Evolutionary conservation across 2,797 vertebrate species (phyloP), one percentile per base, ranked within the genome.

Genomic region (Pterois miles): DNA sequence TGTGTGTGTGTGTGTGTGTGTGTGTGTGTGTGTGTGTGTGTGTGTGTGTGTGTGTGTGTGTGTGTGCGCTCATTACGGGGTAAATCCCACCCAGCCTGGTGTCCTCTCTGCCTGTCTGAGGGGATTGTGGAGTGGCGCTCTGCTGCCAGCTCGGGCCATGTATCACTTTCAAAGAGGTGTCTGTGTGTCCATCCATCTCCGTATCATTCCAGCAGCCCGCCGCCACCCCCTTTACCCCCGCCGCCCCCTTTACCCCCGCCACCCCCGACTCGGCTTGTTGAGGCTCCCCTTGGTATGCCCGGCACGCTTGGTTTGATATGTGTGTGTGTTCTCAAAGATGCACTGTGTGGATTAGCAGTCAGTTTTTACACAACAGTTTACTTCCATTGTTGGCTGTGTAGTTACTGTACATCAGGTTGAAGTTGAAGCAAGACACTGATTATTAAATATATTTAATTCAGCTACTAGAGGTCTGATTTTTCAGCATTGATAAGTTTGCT

Each of bases 161-260:
- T 92, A 94, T 95, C 94, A 92, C 93, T 95, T 95, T 95, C 94
- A 95, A 95, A 95, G 94, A 91, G 91, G 90, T 88, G 89, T 87
- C 79, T 92, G 85, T 87, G 74, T 65, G 88, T 91, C 89, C 86
- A 78, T 91, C 89, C 86, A 76, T 86, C 86, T 87, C 84, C 31
- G 81, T 86, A 82, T 92, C 89, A 83, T 93, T 90, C 89, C 88
- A 77, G 54, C 57, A 69, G 53, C 78, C 64, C 77, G 31, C 72
- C 73, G 58, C 76, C 76, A 83, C 71, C 43, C 63, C 72, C 40
- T n/a, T n/a, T n/a, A n/a, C n/a, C n/a, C n/a, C n/a, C n/a, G n/a
- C n/a, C n/a, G n/a, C n/a, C n/a, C n/a, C n/a, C n/a, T n/a, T n/a
- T n/a, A n/a, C 64, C 77, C 27, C 72, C 73, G 58, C 76, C 76